Evolutionary conservation across 2,888 invertebrate genomes (phyloP).

Genomic region (Diplazon laetatorius): DNA sequence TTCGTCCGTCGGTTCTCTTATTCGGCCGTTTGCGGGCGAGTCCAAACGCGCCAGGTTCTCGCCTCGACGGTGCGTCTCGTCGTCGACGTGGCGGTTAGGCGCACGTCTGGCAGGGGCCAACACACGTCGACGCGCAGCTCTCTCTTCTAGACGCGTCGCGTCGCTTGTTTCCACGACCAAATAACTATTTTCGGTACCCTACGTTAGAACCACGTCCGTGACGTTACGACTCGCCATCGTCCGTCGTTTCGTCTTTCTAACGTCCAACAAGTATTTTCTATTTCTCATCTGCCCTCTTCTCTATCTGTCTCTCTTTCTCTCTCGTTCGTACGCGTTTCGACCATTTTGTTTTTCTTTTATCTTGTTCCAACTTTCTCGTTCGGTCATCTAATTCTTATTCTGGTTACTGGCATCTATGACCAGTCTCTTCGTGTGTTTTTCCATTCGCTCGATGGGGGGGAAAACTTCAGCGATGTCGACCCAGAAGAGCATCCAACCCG

Average conservation of each 20-base stretch:
- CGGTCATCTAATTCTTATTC: conserved; percentile 25
- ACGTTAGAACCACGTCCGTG: conserved; percentile 48
- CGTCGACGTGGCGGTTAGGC: too few species aligned
- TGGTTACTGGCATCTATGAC: conserved; percentile 27
- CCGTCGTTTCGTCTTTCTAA: conserved; percentile 16
- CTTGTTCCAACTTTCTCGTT: conserved; percentile 7
- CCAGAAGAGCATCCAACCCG: conserved; percentile 10
- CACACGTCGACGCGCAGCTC: conserved; percentile 50
- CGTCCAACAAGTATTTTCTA: too few species aligned
- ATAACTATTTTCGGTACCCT: conserved; percentile 67
- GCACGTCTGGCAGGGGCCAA: conserved; percentile 37
- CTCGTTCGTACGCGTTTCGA: too few species aligned
- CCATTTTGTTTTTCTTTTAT: conserved; percentile 21
- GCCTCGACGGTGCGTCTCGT: too few species aligned
- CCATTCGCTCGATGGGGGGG: conserved; percentile 51
- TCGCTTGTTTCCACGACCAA: conserved; percentile 57
- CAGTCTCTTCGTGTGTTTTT: conserved; percentile 54
- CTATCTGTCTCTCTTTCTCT: conserved; percentile 30
- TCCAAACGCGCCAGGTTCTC: too few species aligned
- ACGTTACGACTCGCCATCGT: conserved; percentile 45
- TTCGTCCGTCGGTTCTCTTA: conserved; percentile 33
- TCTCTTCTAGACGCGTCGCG: conserved; percentile 54
- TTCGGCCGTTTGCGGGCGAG: conserved; percentile 36
- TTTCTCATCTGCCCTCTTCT: conserved; percentile 11
- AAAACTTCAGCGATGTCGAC: conserved; percentile 20